Evolutionary conservation across 2,888 invertebrate genomes (phyloP), one percentile per base, ranked within the genome.

Genomic region (Lycia hirtaria): DNA sequence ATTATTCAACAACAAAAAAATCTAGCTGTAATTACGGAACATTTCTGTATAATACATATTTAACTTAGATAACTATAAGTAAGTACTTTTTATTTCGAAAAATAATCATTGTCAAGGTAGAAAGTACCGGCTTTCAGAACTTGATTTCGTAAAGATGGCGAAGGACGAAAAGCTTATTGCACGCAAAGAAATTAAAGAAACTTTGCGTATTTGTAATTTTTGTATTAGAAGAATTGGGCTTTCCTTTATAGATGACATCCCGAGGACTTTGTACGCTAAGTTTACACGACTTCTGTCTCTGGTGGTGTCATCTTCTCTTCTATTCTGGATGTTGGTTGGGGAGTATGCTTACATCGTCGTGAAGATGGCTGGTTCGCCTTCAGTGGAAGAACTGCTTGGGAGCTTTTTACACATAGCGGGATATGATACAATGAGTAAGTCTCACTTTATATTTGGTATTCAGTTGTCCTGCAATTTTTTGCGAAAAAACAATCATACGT

Each of bases 401-500:
- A 76, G 83, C 37, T 73, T 75, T 51, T 69, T 88, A 58, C 87
- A 88, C 56, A 81, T 86, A 52, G 79, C 82, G 22, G 87, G 87
- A 17, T 88, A 88, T 41, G 88, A 81, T 44, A 73, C 73, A 6
- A 82, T 87, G 80, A 85, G 88, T 88, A 64, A 80, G 81, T 79
- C 7, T 12, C 0, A n/a, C 4, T 30, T 12, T 30, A 30, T n/a
- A n/a, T n/a, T n/a, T n/a, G n/a, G n/a, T n/a, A n/a, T n/a, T n/a
- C n/a, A n/a, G n/a, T n/a, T n/a, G n/a, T n/a, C 30, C 12, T 30
- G n/a, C 30, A 12, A 4, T 57, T 19, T 55, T 47, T 6, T 14
- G 24, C 5, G 5, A 3, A 7, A 24, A 24, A 24, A 22, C 4
- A 4, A 22, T 22, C 9, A 3, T 24, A 24, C 24, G 24, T n/a